phyloP scores from a whole-genome alignment of 92 coral and sea anemone genomes.

The Porites rus region DNA sequence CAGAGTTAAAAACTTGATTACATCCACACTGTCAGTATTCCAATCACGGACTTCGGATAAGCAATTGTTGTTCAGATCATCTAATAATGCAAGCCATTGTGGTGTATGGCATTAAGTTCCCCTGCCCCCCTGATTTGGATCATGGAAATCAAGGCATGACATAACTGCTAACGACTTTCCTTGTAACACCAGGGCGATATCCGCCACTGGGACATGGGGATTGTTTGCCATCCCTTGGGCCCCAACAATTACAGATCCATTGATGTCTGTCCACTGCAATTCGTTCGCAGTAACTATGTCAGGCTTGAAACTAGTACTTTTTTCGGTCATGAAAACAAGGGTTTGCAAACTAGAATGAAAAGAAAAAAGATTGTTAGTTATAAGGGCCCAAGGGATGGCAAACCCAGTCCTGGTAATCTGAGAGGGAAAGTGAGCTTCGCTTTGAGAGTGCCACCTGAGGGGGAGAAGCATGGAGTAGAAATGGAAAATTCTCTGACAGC shows the following conservation, averaged over 20 bases:
- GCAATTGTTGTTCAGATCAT: neutral
- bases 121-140: neutral
- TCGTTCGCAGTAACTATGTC: too few relatives aligned
- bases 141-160: neutral
- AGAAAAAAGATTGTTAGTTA: too few relatives aligned
- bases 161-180: slow-evolving; percentile 30
- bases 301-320: too few relatives aligned
- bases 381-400: slow-evolving; percentile 54
- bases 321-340: too few relatives aligned
- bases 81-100: neutral
- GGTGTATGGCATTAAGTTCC: neutral
- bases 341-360: too few relatives aligned
- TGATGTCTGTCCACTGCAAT: too few relatives aligned
- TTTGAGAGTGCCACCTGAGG: slow-evolving; percentile 37
- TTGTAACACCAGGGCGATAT: too few relatives aligned
- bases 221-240: too few relatives aligned
- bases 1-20: neutral
- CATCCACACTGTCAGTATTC: slow-evolving; percentile 22
- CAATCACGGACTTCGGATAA: neutral
- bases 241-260: too few relatives aligned
- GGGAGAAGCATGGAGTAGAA: neutral
- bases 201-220: too few relatives aligned
- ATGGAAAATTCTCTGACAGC: too few relatives aligned
- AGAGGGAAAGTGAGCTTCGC: slow-evolving; percentile 44
- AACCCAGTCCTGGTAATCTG: slow-evolving; percentile 63